These are phyloP conservation scores for Eupithecia subfuscata DNA, from an alignment of 2,888 invertebrate species.

Conservation along the genomic window DNA sequence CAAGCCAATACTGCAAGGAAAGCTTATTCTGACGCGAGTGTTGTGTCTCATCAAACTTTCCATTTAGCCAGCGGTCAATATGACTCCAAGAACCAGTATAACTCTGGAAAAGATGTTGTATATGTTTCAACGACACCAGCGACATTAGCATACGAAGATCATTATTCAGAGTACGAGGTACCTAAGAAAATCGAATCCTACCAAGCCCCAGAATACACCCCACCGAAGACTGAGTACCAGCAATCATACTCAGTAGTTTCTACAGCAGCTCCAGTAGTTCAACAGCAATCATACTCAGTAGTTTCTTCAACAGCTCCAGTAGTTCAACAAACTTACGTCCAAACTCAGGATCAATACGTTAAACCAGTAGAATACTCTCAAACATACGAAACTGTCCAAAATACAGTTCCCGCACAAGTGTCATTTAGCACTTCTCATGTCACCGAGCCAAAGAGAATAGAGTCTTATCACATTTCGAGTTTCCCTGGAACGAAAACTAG, in stretches of 20 bases:
- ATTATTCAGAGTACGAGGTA: constrained; percentile 66
- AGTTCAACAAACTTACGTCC: constrained; percentile 52
- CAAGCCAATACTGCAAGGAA: constrained; percentile 62
- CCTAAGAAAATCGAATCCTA: constrained; percentile 60
- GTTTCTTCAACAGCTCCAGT: constrained; percentile 61
- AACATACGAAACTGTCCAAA: constrained; percentile 52
- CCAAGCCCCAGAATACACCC: constrained; percentile 59
- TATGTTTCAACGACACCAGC: constrained; percentile 73
- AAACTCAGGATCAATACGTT: constrained; percentile 59
- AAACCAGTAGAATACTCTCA: constrained; percentile 54
- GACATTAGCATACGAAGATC: constrained; percentile 70
- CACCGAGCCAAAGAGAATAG: constrained; percentile 61
- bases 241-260: constrained; percentile 61
- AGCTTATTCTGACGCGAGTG: constrained; percentile 71
- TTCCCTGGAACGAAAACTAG: constrained; percentile 60
- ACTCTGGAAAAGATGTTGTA: constrained; percentile 60
- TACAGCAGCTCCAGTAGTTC: constrained; percentile 56
- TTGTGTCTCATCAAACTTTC: constrained; percentile 75
- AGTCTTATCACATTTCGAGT: constrained; percentile 66
- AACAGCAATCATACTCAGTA: constrained; percentile 59
- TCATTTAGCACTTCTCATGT: constrained; percentile 63
- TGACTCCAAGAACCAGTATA: constrained; percentile 54
- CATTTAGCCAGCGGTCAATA: constrained; percentile 53
- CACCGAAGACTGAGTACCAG: constrained; percentile 64
- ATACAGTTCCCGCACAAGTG: constrained; percentile 48